A percentile compares a stretch with the other conserved stretches of the same genome.
phyloP scores from a whole-genome alignment of 2,113 vertebrate genomes.

The Cochlearius cochlearius region DNA sequence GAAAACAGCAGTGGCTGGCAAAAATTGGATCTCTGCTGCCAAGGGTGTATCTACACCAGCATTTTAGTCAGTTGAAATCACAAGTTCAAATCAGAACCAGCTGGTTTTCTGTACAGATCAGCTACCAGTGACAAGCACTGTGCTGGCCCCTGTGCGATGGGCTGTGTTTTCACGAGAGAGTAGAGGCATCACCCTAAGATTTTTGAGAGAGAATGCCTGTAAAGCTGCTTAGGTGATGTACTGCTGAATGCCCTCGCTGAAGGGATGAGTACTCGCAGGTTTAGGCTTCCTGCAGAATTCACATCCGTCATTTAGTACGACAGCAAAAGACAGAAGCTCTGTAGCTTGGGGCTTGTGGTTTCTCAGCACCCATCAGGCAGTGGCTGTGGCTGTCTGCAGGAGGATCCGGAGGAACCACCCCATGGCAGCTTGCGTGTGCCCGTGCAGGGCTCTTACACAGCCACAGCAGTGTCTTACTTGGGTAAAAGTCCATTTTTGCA shows the following conservation, averaged over 20 bases:
- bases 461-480: background rate
- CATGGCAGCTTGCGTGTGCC: background rate
- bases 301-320: background rate
- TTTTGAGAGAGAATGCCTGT: background rate
- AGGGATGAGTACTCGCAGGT: background rate
- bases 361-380: too few relatives aligned
- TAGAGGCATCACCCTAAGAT: background rate
- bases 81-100: background rate
- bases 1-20: background rate
- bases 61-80: background rate
- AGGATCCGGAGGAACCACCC: background rate
- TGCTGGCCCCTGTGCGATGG: background rate
- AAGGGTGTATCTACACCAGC: background rate
- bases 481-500: background rate
- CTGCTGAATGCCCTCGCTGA: background rate
- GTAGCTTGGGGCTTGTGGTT: too few relatives aligned
- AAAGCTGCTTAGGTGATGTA: background rate
- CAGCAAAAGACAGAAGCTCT: background rate
- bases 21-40: background rate
- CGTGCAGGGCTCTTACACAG: background rate
- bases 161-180: background rate
- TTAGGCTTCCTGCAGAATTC: background rate
- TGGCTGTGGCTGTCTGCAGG: background rate
- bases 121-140: background rate
- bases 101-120: background rate